Evolutionary conservation across 2,797 vertebrate species (phyloP).

Genomic region (Varecia variegata): DNA sequence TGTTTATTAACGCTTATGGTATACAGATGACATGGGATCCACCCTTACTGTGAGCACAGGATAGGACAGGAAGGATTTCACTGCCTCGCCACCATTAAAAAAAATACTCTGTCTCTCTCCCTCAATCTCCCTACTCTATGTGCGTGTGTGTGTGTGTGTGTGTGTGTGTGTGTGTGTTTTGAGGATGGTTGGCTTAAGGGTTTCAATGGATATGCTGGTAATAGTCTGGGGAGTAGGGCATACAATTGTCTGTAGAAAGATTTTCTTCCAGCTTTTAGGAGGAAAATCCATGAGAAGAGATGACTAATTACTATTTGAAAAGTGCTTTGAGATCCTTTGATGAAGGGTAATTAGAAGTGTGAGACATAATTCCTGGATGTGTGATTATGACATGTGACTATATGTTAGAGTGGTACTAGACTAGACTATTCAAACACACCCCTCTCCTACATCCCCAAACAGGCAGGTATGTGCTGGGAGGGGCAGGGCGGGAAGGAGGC

Average conservation of each 20-base stretch:
- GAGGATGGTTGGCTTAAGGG: not conserved
- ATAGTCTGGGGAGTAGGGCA: not conserved
- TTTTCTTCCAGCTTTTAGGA: not conserved
- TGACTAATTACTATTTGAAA: slow-evolving; percentile 34
- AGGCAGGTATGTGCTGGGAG: not conserved
- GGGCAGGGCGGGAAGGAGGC: not conserved
- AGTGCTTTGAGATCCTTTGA: slow-evolving; percentile 29
- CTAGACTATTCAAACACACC: not conserved
- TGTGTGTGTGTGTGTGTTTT: not conserved
- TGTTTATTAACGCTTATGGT: not conserved
- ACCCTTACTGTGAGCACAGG: not conserved
- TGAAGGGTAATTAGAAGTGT: slow-evolving; percentile 35
- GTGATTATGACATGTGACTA: not conserved
- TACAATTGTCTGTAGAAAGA: not conserved
- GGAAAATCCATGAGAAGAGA: slow-evolving; percentile 10
- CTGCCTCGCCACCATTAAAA: not conserved
- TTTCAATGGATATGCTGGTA: not conserved
- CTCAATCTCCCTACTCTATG: not conserved
- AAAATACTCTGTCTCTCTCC: not conserved
- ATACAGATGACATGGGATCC: not conserved
- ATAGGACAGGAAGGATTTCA: not conserved
- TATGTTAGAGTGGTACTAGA: not conserved
- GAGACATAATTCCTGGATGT: not conserved
- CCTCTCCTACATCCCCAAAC: not conserved
- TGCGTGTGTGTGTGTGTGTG: not conserved